phyloP scores from a whole-genome alignment of 2,888 invertebrate species.

The Drosophila kambysellisi region DNA sequence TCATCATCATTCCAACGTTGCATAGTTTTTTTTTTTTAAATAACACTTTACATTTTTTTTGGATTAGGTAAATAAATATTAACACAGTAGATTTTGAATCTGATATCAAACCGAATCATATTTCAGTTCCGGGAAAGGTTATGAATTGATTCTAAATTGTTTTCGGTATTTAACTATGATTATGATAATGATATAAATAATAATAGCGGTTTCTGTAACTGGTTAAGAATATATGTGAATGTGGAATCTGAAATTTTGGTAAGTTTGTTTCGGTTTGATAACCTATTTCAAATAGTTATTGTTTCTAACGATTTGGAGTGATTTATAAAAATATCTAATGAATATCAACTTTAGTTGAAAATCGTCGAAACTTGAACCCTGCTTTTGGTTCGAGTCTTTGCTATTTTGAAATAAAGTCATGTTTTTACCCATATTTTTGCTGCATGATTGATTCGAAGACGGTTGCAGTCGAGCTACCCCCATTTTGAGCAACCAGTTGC shows the following conservation, averaged over 20 bases:
- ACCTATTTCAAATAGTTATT: not conserved
- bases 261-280: not conserved
- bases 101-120: not conserved
- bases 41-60: not conserved
- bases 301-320: not conserved
- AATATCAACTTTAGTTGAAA: not conserved
- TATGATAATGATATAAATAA: not conserved
- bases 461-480: no score
- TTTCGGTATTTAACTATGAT: not conserved
- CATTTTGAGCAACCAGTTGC: slow-evolving; percentile 54
- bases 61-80: not conserved
- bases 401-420: not conserved
- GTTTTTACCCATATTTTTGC: no score
- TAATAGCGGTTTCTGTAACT: not conserved
- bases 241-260: no score
- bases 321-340: not conserved
- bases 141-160: not conserved
- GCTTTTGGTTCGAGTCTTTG: not conserved
- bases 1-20: slow-evolving; percentile 9
- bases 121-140: not conserved
- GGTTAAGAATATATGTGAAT: no score
- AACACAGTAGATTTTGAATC: not conserved
- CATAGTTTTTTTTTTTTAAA: slow-evolving; percentile 30
- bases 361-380: not conserved
- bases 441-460: not conserved